phyloP scores from a whole-genome alignment of 1,140 invertebrate species.

The Aporrectodea caliginosa region DNA sequence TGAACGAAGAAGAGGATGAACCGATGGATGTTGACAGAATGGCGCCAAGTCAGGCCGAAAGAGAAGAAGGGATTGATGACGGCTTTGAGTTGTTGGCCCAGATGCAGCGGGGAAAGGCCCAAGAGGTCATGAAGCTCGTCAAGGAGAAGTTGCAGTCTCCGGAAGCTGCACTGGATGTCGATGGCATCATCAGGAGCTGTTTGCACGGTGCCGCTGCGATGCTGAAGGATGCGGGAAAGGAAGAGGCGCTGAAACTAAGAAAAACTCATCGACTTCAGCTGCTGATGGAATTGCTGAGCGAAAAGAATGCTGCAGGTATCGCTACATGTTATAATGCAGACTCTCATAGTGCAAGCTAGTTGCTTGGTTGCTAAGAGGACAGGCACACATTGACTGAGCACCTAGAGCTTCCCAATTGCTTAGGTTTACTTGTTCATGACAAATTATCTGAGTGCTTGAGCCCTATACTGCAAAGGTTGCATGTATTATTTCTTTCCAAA shows the following conservation, averaged over 20 bases:
- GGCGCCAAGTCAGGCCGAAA: too few species aligned
- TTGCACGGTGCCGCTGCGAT: slow-evolving; percentile 39
- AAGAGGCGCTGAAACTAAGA: slow-evolving; percentile 23
- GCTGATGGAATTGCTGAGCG: slow-evolving; percentile 34
- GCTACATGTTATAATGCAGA: too few species aligned
- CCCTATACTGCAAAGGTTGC: too few species aligned
- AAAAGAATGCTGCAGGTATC: too few species aligned
- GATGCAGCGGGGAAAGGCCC: neutral
- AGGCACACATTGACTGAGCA: too few species aligned
- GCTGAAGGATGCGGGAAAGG: slow-evolving; percentile 35
- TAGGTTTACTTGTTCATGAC: too few species aligned
- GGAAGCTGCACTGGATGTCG: neutral
- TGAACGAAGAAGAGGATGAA: slow-evolving; percentile 23
- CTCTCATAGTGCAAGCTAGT: too few species aligned
- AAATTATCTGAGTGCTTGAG: too few species aligned
- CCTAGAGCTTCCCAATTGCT: too few species aligned
- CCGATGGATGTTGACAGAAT: slow-evolving; percentile 1
- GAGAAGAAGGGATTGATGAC: too few species aligned
- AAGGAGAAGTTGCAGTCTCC: neutral
- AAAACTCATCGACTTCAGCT: slow-evolving; percentile 39
- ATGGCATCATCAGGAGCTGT: slow-evolving; percentile 29
- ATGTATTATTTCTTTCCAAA: too few species aligned
- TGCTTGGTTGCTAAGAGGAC: too few species aligned
- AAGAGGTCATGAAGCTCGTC: neutral
- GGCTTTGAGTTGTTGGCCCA: neutral